These are phyloP conservation scores for Vesta saturnalis DNA, from an alignment of 2,888 invertebrate species.

Conservation along the genomic window DNA sequence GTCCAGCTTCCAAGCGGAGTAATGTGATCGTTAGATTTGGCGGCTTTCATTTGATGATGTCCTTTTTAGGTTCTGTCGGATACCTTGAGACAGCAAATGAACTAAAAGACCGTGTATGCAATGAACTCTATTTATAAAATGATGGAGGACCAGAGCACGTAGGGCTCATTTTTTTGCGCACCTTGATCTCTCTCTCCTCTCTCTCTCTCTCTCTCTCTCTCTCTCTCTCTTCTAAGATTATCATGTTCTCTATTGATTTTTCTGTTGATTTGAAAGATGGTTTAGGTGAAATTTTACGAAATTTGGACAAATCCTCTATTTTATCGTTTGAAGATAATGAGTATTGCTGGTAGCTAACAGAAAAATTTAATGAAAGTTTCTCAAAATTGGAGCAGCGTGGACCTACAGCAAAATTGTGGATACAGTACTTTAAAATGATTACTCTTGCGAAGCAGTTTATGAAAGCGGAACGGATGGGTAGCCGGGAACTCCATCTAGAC, in stretches of 20 bases:
- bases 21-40: too few relatives aligned
- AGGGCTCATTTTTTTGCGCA: neutral
- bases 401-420: too few relatives aligned
- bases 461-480: neutral
- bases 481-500: constrained; percentile 8
- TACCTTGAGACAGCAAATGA: too few relatives aligned
- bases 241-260: neutral
- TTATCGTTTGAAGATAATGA: neutral
- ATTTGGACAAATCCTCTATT: neutral
- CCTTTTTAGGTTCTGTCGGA: too few relatives aligned
- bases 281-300: neutral
- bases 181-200: too few relatives aligned
- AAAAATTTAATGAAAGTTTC: neutral
- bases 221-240: neutral
- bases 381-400: neutral
- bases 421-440: constrained; percentile 10
- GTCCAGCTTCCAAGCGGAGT: too few relatives aligned
- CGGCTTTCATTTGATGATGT: too few relatives aligned
- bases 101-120: neutral
- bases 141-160: neutral
- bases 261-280: neutral
- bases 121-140: neutral
- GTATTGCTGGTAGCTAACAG: neutral
- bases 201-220: too few relatives aligned
- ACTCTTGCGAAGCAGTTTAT: neutral